Evolutionary conservation across 2,888 invertebrate genomes (phyloP).

Genomic region (Tinea trinotella): DNA sequence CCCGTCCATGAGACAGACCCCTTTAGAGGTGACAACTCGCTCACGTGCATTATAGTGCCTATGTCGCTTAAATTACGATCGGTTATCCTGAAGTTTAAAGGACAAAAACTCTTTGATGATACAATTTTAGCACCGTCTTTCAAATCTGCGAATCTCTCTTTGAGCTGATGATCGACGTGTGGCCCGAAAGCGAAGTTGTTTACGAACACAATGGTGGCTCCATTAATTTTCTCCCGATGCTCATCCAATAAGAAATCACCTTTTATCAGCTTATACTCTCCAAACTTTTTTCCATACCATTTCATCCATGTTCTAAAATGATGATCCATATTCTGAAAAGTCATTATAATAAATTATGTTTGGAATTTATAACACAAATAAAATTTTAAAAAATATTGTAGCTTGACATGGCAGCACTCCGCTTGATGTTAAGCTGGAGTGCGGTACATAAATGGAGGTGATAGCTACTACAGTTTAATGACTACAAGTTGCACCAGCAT

Average conservation of each 20-base stretch:
- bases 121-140: constrained; percentile 97
- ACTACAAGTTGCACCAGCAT: no score
- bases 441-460: no score
- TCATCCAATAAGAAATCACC: constrained; percentile 96
- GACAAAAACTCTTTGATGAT: constrained; percentile 98
- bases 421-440: no score
- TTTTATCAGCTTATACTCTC: constrained; percentile 91
- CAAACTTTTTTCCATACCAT: constrained; percentile 97
- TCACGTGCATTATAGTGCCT: constrained; percentile 98
- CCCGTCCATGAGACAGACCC: constrained; percentile 99
- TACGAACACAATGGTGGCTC: constrained; percentile 96
- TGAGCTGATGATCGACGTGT: constrained; percentile 95
- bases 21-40: constrained; percentile 93
- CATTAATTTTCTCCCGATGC: constrained; percentile 94
- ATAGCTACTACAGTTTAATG: no score
- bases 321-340: constrained; percentile 88
- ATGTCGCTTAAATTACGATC: constrained; percentile 98
- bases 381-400: no score
- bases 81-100: constrained; percentile 98
- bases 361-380: no score
- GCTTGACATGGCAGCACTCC: no score
- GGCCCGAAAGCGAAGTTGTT: constrained; percentile 99
- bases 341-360: constrained; percentile 27
- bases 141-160: constrained; percentile 96
- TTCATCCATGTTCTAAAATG: constrained; percentile 96